Base-by-base conservation (phyloP, 2,113 vertebrate species). In the Morone chrysops region DNA sequence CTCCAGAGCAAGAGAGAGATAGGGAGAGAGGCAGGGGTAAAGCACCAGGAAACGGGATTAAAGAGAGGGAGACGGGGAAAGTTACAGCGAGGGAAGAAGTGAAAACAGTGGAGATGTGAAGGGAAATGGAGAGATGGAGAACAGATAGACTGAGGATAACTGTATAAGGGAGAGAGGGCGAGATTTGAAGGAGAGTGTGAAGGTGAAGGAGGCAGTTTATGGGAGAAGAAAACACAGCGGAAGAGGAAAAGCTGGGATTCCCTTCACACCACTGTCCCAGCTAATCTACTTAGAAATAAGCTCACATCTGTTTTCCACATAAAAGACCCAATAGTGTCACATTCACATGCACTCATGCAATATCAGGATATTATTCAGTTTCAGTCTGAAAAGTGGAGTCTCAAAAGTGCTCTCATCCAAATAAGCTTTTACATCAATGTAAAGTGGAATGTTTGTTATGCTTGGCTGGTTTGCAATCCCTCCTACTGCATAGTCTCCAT, bases 271-370 rank as follows among this genome's bases (percentile, higher is more conserved):
- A 80, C 79, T 85, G 89, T 84, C 90, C 83, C 83, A 66, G 86
- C 85, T 94, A 94, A 94, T 93, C 91, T 82, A 72, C 80, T 92
- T 93, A 93, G 83, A 83, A 90, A 90, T 85, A 87, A 90, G 88
- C 89, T 92, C 77, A 85, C 90, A 89, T 91, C 83, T 82, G 88
- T 87, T 89, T 81, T 81, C 76, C 38, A 72, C 89, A 91, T 87
- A 87, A 89, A 88, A 85, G 79, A 67, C 62, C 18, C 71, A 83
- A 83, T 83, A 80, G 75, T 87, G 31, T 88, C 79, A 75, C 86
- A 91, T 75, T 70, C 60, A 56, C 36, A 17, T 90, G 65, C 78
- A 72, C 54, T 80, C 78, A 16, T 87, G 81, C 71, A 81, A 69
- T 47, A 82, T 70, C 25, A 38, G 75, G 57, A 75, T 71, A 84